A percentile compares a stretch with the other conserved stretches of the same genome.
These are phyloP conservation scores for Zhengitettix transpicula DNA, from an alignment of 2,888 invertebrate species.

Conservation along the genomic window DNA sequence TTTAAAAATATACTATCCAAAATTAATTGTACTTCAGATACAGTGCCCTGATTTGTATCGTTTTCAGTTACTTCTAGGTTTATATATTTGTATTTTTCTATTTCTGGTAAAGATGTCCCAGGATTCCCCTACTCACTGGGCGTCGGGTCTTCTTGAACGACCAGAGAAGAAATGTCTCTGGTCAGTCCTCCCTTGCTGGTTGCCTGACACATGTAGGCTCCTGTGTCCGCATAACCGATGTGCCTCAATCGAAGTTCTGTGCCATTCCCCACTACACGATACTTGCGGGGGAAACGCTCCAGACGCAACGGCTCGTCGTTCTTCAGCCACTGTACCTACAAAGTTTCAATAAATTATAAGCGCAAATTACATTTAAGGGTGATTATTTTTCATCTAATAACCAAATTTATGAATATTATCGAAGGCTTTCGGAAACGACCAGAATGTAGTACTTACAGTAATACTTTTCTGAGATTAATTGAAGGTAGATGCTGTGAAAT, in stretches of 20 bases:
- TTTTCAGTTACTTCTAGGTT: too few relatives aligned
- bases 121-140: conserved; percentile 33
- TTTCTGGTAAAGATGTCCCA: too few relatives aligned
- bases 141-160: conserved; percentile 54
- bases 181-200: conserved; percentile 50
- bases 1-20: too few relatives aligned
- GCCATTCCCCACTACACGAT: conserved; percentile 46
- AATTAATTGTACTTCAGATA: too few relatives aligned
- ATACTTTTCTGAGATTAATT: too few relatives aligned
- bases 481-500: too few relatives aligned
- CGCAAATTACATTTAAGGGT: neutral
- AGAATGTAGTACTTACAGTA: too few relatives aligned
- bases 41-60: too few relatives aligned
- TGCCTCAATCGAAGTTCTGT: conserved; percentile 45
- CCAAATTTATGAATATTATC: too few relatives aligned
- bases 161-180: conserved; percentile 52
- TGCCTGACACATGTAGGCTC: conserved; percentile 61
- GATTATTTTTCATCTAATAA: neutral
- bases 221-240: conserved; percentile 54
- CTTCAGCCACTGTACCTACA: conserved; percentile 50
- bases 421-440: too few relatives aligned
- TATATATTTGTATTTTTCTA: too few relatives aligned
- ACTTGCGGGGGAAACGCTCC: conserved; percentile 35
- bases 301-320: conserved; percentile 46
- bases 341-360: conserved; percentile 1